Conservation (phyloP, 2,113 vertebrate species). For the Podarcis raffonei region DNA sequence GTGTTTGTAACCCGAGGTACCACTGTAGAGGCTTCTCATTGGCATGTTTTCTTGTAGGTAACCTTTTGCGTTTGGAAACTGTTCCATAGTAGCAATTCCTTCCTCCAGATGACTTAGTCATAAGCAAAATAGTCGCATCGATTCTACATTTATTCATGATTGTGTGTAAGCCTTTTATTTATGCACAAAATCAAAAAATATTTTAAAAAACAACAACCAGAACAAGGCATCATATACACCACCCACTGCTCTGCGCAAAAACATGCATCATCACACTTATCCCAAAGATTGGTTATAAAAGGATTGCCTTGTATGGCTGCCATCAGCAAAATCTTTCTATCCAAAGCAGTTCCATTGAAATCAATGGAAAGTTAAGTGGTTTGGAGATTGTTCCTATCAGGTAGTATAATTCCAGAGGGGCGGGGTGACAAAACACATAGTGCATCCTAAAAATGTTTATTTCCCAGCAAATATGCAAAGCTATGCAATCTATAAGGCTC, state of each 20-base stretch:
- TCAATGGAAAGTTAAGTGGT: neutral
- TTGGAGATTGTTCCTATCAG: neutral
- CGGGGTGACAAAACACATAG: neutral
- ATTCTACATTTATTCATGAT: neutral
- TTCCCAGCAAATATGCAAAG: neutral
- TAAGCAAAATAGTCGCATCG: conserved; percentile 48
- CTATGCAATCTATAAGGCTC: neutral
- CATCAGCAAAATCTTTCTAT: neutral
- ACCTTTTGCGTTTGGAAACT: conserved; percentile 64
- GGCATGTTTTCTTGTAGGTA: conserved; percentile 46
- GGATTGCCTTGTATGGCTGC: neutral
- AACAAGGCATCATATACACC: neutral
- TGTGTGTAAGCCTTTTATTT: conserved; percentile 47
- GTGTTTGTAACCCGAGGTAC: too few relatives aligned
- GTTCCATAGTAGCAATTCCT: conserved; percentile 48
- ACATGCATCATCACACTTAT: neutral
- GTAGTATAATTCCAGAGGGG: neutral
- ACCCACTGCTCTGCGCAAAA: conserved; percentile 3
- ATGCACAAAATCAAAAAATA: conserved; percentile 43
- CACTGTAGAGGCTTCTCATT: conserved; percentile 50
- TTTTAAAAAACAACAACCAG: conserved; percentile 19
- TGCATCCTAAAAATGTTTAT: neutral
- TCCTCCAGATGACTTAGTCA: conserved; percentile 44
- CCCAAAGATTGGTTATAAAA: neutral
- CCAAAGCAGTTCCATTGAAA: neutral